Evolutionary conservation across 2,797 vertebrate genomes (phyloP).

Genomic region (Lateolabrax maculatus): DNA sequence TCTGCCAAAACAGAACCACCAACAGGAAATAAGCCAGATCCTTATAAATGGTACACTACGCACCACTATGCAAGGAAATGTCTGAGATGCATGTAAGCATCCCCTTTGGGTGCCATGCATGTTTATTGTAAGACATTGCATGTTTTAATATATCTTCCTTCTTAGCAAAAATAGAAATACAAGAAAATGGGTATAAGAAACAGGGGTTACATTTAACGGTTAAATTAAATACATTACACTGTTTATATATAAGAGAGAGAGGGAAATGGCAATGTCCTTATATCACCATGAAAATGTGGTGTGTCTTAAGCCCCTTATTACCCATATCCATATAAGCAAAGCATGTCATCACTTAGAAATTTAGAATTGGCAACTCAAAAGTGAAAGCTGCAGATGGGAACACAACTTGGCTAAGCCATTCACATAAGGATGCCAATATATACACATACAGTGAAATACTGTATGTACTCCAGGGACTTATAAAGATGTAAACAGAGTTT

Average conservation of each 20-base stretch:
- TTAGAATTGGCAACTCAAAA: slow-evolving; percentile 35
- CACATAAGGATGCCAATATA: slow-evolving; percentile 34
- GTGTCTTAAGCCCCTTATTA: slow-evolving; percentile 12
- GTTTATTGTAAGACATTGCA: not conserved
- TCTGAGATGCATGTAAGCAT: slow-evolving; percentile 5
- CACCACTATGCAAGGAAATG: slow-evolving; percentile 18
- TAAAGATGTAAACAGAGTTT: slow-evolving; percentile 53
- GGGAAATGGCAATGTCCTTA: not conserved
- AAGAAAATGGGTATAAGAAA: slow-evolving; percentile 15
- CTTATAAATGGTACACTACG: slow-evolving; percentile 15
- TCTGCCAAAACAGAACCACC: slow-evolving; percentile 13
- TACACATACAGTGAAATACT: slow-evolving; percentile 33
- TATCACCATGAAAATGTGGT: slow-evolving; percentile 9
- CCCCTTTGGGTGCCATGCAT: not conserved
- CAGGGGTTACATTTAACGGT: not conserved
- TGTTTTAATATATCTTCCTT: not conserved
- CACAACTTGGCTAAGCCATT: slow-evolving; percentile 40
- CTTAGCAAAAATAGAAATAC: not conserved
- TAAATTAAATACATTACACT: not conserved
- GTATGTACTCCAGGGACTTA: slow-evolving; percentile 18
- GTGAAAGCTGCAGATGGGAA: slow-evolving; percentile 46
- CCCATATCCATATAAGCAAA: slow-evolving; percentile 10
- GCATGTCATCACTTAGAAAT: slow-evolving; percentile 20
- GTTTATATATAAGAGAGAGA: not conserved
- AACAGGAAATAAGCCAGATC: slow-evolving; percentile 6